Evolutionary conservation across 2,797 vertebrate genomes (phyloP).

Genomic region (Diceros bicornis): DNA sequence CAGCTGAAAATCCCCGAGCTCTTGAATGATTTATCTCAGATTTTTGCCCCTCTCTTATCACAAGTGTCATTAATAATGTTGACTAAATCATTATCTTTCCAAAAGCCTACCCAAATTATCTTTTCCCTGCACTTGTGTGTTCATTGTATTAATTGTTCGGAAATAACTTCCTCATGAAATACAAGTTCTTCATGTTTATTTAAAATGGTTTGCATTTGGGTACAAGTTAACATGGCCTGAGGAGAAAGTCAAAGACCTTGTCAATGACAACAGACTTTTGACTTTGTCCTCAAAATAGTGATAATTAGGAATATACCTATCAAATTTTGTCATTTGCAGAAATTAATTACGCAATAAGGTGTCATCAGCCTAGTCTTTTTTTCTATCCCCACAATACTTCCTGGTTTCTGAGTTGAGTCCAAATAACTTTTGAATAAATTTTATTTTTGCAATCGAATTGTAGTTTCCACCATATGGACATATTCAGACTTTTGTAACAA

Average conservation of each 20-base stretch:
- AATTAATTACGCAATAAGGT: neutral
- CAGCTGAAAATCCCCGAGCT: neutral
- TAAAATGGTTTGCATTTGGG: neutral
- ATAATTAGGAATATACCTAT: neutral
- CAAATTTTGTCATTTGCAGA: neutral
- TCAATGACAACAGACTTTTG: neutral
- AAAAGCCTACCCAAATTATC: neutral
- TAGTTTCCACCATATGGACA: neutral
- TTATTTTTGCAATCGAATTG: constrained; percentile 64
- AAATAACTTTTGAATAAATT: constrained; percentile 3
- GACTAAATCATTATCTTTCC: neutral
- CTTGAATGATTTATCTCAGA: neutral
- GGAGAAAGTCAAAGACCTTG: neutral
- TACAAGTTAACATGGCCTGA: neutral
- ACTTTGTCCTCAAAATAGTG: neutral
- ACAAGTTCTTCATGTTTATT: neutral
- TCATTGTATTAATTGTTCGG: neutral
- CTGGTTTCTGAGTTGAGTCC: neutral
- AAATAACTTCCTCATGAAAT: constrained; percentile 12
- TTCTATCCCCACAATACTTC: neutral
- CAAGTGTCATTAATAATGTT: neutral
- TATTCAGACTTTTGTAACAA: constrained; percentile 77
- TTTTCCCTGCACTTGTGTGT: neutral
- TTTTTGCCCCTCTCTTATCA: neutral
- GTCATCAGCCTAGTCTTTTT: neutral